phyloP scores from a whole-genome alignment of 2,797 vertebrate genomes.

The Xiphophorus birchmanni region DNA sequence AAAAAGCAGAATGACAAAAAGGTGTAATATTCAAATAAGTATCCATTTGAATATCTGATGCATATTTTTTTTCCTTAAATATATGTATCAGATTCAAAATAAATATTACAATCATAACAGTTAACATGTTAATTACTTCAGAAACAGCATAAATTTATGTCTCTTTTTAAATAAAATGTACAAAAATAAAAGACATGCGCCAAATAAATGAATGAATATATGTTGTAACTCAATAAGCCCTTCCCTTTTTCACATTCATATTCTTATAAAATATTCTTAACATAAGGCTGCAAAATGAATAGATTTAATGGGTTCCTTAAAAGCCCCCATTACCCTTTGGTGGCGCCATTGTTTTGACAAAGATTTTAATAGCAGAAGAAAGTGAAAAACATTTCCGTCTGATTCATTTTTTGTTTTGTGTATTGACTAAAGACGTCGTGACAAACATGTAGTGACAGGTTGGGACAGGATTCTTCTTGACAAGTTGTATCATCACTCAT shows the following conservation, averaged over 20 bases:
- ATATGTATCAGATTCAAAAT: background rate
- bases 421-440: background rate
- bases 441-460: background rate
- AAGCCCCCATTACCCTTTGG: background rate
- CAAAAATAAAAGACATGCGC: background rate
- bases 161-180: background rate
- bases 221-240: background rate
- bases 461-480: background rate
- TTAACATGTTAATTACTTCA: background rate
- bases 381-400: background rate
- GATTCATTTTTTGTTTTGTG: background rate
- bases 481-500: background rate
- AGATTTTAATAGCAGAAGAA: background rate
- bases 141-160: background rate
- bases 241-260: background rate
- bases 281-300: background rate
- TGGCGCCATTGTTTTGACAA: background rate
- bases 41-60: background rate
- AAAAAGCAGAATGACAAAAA: background rate
- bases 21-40: background rate
- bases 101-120: background rate
- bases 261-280: background rate
- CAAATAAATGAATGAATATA: background rate
- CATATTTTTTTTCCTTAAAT: background rate
- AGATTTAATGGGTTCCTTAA: background rate